Base-by-base conservation (phyloP, 2,113 vertebrate genomes). In the Pristiophorus japonicus region DNA sequence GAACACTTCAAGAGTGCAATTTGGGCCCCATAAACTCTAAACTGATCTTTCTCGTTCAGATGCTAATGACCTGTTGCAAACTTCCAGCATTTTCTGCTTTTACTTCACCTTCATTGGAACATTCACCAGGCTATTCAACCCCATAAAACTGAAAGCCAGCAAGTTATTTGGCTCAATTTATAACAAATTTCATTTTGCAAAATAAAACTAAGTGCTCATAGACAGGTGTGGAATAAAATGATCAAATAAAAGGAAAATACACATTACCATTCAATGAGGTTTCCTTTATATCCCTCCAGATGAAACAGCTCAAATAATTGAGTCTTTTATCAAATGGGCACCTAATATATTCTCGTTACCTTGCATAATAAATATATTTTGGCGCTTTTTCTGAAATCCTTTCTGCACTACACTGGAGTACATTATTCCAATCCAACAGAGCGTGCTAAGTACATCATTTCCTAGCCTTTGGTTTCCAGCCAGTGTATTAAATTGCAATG, bases 321-420 rank as follows among this genome's bases (percentile, higher is more conserved):
- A 45, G 38, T 67, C 63, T 67, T 93, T 94, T 47, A 65, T 93
- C 90, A 93, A 93, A 93, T 93, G n/a, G 34, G 62, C 63, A 94
- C 38, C 63, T 65, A 67, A 94, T 94, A 30, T 16, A 94, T 42
- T 94, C 24, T 30, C 67, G 65, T 94, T 94, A 67, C 91, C n/a
- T 65, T 66, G 91, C 63, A 27, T 94, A 66, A 94, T 94, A 67
- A 94, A 67, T 67, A 67, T 94, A 94, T 94, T 27, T 65, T 30
- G 63, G 42, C 67, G 63, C 63, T 27, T 94, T 45, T 67, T 66
- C 20, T 93, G 34, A 93, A 93, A 93, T 67, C 22, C 42, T 24
- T 38, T 93, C 34, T 65, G 62, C 90, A 42, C 59, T 65, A 22
- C 59, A 93, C 6, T 94, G 22, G 22, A 94, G n/a, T 24, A 30